A percentile compares a stretch with the other conserved stretches of the same genome.
These are phyloP conservation scores for Ophonus ardosiacus DNA, from an alignment of 2,888 invertebrate genomes.

Conservation along the genomic window DNA sequence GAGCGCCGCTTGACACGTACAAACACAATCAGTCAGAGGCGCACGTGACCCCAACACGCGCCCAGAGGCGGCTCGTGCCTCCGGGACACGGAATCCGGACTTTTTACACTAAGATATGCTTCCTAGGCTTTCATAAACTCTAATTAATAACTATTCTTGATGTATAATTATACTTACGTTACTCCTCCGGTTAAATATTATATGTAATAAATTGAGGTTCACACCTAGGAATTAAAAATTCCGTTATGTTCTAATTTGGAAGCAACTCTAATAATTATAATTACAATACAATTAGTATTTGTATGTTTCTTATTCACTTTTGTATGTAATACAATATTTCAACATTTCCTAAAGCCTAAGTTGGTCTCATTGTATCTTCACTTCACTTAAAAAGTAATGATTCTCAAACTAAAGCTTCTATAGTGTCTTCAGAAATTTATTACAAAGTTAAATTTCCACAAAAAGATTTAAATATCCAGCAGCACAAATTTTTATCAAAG, in stretches of 20 bases:
- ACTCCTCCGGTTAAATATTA: slow-evolving; percentile 28
- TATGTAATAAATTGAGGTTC: slow-evolving; percentile 12
- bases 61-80: slow-evolving; percentile 35
- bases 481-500: too few relatives aligned
- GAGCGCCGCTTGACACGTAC: slow-evolving; percentile 53
- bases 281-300: too few relatives aligned
- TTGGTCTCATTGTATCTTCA: too few relatives aligned
- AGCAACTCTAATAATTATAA: too few relatives aligned
- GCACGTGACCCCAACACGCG: slow-evolving; percentile 52
- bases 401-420: too few relatives aligned
- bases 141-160: slow-evolving; percentile 1
- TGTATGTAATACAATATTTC: too few relatives aligned
- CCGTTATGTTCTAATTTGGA: not conserved
- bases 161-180: slow-evolving; percentile 12
- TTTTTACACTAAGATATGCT: not conserved
- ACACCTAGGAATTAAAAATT: slow-evolving; percentile 15
- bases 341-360: too few relatives aligned
- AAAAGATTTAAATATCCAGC: too few relatives aligned
- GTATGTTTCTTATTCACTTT: too few relatives aligned
- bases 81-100: not conserved
- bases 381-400: too few relatives aligned
- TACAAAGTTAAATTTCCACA: too few relatives aligned
- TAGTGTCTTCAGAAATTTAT: too few relatives aligned
- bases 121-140: not conserved
- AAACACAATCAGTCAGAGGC: slow-evolving; percentile 57